These are phyloP conservation scores for Lanius collurio DNA, from an alignment of 2,113 vertebrate species.

Conservation along the genomic window DNA sequence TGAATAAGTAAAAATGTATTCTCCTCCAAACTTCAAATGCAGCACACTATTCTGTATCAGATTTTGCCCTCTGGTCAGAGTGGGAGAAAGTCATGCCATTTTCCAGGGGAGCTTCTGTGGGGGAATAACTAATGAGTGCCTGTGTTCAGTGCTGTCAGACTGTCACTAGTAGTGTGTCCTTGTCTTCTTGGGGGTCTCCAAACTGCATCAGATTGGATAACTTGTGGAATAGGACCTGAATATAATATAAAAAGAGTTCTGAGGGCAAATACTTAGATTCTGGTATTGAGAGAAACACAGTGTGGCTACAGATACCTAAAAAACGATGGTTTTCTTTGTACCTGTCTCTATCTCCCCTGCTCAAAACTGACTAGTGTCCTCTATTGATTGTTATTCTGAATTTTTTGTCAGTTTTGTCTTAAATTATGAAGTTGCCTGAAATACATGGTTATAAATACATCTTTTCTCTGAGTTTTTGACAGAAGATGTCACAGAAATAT, in stretches of 20 bases:
- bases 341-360: background rate
- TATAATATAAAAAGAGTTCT: background rate
- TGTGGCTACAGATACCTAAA: background rate
- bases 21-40: background rate
- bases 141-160: background rate
- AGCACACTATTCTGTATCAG: background rate
- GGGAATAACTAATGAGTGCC: background rate
- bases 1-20: background rate
- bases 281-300: background rate
- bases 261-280: background rate
- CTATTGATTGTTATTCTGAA: background rate
- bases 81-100: background rate
- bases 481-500: background rate
- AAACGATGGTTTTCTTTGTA: background rate
- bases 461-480: background rate
- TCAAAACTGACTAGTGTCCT: background rate
- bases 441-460: background rate
- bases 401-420: background rate
- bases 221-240: background rate
- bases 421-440: background rate
- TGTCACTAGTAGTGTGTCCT: background rate
- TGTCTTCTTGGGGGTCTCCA: background rate
- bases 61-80: background rate
- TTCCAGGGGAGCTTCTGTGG: background rate
- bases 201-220: background rate